These are phyloP conservation scores for Indicator indicator DNA, from an alignment of 2,113 vertebrate genomes.

Conservation along the genomic window DNA sequence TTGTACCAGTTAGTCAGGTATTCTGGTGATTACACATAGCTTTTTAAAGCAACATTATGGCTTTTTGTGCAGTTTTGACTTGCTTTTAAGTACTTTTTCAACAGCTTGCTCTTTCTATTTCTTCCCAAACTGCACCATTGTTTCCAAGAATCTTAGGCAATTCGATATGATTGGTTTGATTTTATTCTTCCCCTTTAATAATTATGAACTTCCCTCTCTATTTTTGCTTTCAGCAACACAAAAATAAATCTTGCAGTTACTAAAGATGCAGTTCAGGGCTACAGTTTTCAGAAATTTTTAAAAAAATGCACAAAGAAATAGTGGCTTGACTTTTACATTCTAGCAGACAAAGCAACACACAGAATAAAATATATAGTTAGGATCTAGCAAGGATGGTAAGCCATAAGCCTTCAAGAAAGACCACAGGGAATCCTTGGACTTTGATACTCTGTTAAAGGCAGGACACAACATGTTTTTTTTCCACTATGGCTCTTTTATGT, in stretches of 20 bases:
- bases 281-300: not conserved
- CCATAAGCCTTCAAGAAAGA: not conserved
- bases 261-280: not conserved
- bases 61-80: not conserved
- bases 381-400: not conserved
- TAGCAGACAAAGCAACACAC: not conserved
- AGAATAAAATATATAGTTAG: not conserved
- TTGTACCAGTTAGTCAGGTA: conserved; percentile 22
- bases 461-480: not conserved
- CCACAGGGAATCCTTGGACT: not conserved
- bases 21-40: not conserved
- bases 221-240: conserved; percentile 1
- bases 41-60: conserved; percentile 31
- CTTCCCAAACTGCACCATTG: not conserved
- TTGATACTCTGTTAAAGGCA: not conserved
- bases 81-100: not conserved
- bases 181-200: conserved; percentile 16
- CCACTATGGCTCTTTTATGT: accelerated
- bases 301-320: not conserved
- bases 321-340: not conserved
- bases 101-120: not conserved
- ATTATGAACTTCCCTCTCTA: not conserved
- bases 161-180: not conserved
- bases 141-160: conserved; percentile 14
- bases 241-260: conserved; percentile 42